Base-by-base conservation (phyloP, 2,797 vertebrate species). In the Pteropus rufus region DNA sequence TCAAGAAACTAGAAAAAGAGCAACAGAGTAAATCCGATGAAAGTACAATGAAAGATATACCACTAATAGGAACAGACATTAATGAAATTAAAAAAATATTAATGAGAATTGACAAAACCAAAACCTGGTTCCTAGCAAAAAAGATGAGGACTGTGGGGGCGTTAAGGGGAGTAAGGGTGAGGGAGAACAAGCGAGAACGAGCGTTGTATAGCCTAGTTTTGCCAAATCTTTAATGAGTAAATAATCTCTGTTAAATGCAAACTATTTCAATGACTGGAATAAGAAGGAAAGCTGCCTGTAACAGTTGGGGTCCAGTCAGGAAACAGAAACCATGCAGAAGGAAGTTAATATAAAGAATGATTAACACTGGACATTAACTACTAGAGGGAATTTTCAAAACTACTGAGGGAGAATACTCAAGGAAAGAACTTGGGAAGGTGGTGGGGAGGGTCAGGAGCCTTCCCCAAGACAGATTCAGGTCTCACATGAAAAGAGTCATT, bases 1-100 rank as follows among this genome's bases (percentile, higher is more conserved):
- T 94, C 49, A 91, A 79, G 76, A 97, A 77, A 26, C 29, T 86
- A 56, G 58, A 60, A 88, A 81, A 80, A 62, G 29, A 41, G 60
- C 10, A 60, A 64, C 10, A 79, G 26, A 84, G 15, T n/a, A 75
- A 67, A 69, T 64, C 26, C 41, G 94, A 81, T 60, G 9, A 80
- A n/a, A 18, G 11, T 44, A 81, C 18, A 77, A 36, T 16, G 36
- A 15, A 65, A 70, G 11, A 64, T 60, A 69, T 83, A 54, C 0
- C 4, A 82, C 1, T 52, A 36, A 44, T 87, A 69, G 69, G 14
- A 80, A 69, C 10, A 79, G 24, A 44, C 29, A 79, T 72, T 64
- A 81, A 80, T 56, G 34, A 86, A 85, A 56, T 83, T 44, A 60
- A 80, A 85, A 65, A 41, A 21, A 26, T 3, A 14, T 49, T 62